phyloP scores from a whole-genome alignment of 1,140 invertebrate genomes.

The Macrocentrus cingulum region DNA sequence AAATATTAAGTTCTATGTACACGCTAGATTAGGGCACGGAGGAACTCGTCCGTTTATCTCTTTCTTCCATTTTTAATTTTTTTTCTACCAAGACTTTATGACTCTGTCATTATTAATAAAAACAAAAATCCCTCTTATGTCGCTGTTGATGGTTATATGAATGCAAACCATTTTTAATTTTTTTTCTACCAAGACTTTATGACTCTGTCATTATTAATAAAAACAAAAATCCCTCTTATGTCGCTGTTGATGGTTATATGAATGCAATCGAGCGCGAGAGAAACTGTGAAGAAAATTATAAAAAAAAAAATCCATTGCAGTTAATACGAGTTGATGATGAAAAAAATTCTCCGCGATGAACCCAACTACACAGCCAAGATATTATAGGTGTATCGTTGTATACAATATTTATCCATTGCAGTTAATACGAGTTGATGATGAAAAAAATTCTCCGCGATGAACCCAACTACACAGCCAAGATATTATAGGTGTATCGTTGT shows the following conservation, averaged over 20 bases:
- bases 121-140: constrained; percentile 5
- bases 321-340: constrained; percentile 22
- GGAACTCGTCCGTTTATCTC: constrained; percentile 47
- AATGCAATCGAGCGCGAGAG: too few species aligned
- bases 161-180: too few species aligned
- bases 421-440: constrained; percentile 23
- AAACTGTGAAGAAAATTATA: background rate
- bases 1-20: constrained; percentile 48
- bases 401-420: constrained; percentile 8
- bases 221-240: constrained; percentile 7
- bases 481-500: constrained; percentile 20
- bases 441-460: constrained; percentile 17
- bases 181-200: background rate
- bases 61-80: constrained; percentile 31
- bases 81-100: background rate
- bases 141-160: background rate
- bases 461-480: constrained; percentile 26
- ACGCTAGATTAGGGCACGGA: constrained; percentile 47
- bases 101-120: constrained; percentile 6
- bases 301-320: constrained; percentile 19
- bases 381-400: constrained; percentile 20
- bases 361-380: constrained; percentile 26
- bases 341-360: constrained; percentile 18
- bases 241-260: background rate
- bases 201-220: constrained; percentile 5